Percentiles rank a stretch among this genome's conserved stretches.
Conservation (phyloP, 2,797 vertebrate species). For the Lepus oiostolus region DNA sequence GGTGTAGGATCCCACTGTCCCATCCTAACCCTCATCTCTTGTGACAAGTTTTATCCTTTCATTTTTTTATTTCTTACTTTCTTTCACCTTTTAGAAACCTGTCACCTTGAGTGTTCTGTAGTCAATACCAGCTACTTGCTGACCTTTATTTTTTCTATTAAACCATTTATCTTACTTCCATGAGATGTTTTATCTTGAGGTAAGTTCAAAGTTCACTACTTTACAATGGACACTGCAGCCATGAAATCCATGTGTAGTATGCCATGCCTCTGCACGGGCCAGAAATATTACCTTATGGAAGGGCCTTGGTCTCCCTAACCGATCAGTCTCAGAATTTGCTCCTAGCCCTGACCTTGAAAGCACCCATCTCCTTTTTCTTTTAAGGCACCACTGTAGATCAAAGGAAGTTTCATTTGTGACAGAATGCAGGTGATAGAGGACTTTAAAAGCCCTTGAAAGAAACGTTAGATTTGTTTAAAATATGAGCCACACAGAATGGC, state of each 20-base stretch:
- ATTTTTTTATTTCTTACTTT: not conserved
- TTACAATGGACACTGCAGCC: not conserved
- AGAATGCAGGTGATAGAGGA: conserved; percentile 39
- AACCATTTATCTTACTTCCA: conserved; percentile 11
- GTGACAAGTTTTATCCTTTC: not conserved
- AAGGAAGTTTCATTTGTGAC: not conserved
- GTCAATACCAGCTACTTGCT: not conserved
- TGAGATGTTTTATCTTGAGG: not conserved
- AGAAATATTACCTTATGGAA: not conserved
- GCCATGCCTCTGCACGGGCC: too few relatives aligned
- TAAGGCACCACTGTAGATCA: not conserved
- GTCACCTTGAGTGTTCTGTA: conserved; percentile 19
- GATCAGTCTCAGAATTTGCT: not conserved
- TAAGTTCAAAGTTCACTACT: not conserved
- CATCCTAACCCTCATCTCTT: not conserved
- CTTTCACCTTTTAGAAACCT: conserved; percentile 15
- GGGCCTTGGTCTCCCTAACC: not conserved
- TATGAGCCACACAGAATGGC: not conserved
- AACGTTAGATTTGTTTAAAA: conserved; percentile 8
- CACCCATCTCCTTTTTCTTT: not conserved
- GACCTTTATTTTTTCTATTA: conserved; percentile 41
- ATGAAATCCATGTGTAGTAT: not conserved
- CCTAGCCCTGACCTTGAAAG: not conserved
- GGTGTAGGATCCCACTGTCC: not conserved
- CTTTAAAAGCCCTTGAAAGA: conserved; percentile 18